These are phyloP conservation scores for Nemotelus nigrinus DNA, from an alignment of 2,888 invertebrate species.

Conservation along the genomic window DNA sequence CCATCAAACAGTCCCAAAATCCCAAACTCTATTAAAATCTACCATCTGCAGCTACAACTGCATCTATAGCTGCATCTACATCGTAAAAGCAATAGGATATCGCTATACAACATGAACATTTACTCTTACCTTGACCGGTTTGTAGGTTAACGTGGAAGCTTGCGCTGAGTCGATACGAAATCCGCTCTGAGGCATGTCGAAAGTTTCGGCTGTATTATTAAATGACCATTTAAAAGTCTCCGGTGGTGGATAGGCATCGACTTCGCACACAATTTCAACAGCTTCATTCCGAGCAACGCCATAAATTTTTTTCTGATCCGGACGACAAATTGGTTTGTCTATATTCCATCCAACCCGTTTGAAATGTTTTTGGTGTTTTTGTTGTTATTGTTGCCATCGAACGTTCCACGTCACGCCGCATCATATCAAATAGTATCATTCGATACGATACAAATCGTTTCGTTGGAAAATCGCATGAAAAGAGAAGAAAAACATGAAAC, in stretches of 20 bases:
- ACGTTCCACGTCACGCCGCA: too few relatives aligned
- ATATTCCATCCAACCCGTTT: constrained; percentile 54
- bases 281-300: constrained; percentile 86
- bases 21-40: too few relatives aligned
- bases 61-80: too few relatives aligned
- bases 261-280: constrained; percentile 82
- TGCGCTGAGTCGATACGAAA: constrained; percentile 69
- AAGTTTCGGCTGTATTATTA: constrained; percentile 86
- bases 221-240: constrained; percentile 88
- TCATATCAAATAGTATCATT: not conserved
- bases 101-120: not conserved
- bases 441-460: constrained; percentile 13
- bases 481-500: constrained; percentile 1
- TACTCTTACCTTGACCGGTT: constrained; percentile 69
- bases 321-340: constrained; percentile 87
- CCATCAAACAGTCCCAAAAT: too few relatives aligned
- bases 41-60: too few relatives aligned
- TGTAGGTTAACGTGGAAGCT: constrained; percentile 77
- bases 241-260: constrained; percentile 85
- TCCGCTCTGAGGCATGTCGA: constrained; percentile 77
- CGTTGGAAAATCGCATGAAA: constrained; percentile 27
- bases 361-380: not conserved
- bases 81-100: too few relatives aligned
- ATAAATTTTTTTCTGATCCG: constrained; percentile 79
- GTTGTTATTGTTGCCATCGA: not conserved